These are phyloP conservation scores for Laspeyria flexula DNA, from an alignment of 2,888 invertebrate species.

Conservation along the genomic window DNA sequence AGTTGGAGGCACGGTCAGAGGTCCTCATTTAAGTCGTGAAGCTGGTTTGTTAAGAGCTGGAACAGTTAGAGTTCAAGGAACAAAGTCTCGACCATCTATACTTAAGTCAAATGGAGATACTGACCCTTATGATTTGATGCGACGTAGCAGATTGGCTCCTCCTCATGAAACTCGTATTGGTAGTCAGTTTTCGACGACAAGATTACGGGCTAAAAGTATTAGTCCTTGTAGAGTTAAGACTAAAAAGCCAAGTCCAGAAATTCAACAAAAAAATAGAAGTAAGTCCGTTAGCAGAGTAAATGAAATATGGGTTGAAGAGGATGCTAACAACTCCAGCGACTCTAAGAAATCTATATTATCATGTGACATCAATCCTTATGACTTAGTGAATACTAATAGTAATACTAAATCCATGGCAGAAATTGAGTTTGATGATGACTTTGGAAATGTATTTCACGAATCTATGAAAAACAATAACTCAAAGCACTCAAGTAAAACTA, in stretches of 20 bases:
- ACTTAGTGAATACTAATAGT: conserved; percentile 88
- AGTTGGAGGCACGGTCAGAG: conserved; percentile 88
- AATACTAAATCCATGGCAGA: conserved; percentile 78
- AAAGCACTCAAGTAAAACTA: conserved; percentile 62
- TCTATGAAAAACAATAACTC: conserved; percentile 67
- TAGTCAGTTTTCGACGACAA: conserved; percentile 80
- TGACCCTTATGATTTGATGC: conserved; percentile 94
- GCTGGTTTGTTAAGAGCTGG: conserved; percentile 85
- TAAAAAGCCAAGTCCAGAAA: conserved; percentile 80
- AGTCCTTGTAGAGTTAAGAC: conserved; percentile 86
- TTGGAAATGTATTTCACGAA: conserved; percentile 73
- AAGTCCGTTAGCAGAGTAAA: conserved; percentile 81
- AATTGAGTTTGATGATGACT: conserved; percentile 84
- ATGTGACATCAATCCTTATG: conserved; percentile 94
- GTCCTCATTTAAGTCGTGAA: conserved; percentile 78
- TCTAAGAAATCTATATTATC: conserved; percentile 91
- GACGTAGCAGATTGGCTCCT: conserved; percentile 90
- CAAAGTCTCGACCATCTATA: conserved; percentile 88
- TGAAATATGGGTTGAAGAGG: conserved; percentile 80
- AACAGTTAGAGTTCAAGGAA: conserved; percentile 87
- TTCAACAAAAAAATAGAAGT: conserved; percentile 72
- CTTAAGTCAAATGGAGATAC: conserved; percentile 85
- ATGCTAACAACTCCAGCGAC: conserved; percentile 55
- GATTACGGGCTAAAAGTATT: conserved; percentile 84
- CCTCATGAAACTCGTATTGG: conserved; percentile 86